Evolutionary conservation across 2,797 vertebrate species (phyloP).

Genomic region (Furcifer pardalis): DNA sequence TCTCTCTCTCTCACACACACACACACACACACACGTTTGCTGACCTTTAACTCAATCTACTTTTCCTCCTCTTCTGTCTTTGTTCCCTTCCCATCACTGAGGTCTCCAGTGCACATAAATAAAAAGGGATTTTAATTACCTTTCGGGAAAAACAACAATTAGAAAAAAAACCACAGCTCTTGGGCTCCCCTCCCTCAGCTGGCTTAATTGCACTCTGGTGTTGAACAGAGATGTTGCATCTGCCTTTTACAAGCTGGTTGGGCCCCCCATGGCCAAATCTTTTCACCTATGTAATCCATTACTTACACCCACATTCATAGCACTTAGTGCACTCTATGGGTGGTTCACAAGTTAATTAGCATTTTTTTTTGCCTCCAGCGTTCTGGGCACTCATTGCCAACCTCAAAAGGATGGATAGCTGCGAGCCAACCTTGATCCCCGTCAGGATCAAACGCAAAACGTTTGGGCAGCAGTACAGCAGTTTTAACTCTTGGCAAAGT

Average conservation of each 20-base stretch:
- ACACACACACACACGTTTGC: too few relatives aligned
- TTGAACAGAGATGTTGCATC: background rate
- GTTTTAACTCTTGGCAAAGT: too few relatives aligned
- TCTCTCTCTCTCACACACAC: too few relatives aligned
- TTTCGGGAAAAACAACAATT: constrained; percentile 86
- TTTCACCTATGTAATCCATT: background rate
- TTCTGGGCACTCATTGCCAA: too few relatives aligned
- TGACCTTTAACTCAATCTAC: too few relatives aligned
- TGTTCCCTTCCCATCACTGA: constrained; percentile 49
- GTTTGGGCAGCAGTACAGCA: too few relatives aligned
- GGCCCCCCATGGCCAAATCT: background rate
- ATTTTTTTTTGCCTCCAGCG: too few relatives aligned
- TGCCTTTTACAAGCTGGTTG: background rate
- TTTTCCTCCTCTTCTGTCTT: constrained; percentile 28
- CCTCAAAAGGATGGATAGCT: too few relatives aligned
- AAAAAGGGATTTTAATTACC: constrained; percentile 86
- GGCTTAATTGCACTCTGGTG: background rate
- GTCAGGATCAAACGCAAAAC: too few relatives aligned
- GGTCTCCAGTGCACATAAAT: constrained; percentile 74
- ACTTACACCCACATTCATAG: background rate
- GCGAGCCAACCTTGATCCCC: too few relatives aligned
- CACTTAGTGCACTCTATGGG: too few relatives aligned
- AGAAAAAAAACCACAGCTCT: constrained; percentile 83
- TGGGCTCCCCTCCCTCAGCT: constrained; percentile 51
- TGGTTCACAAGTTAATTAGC: too few relatives aligned